phyloP scores from a whole-genome alignment of 1,140 invertebrate genomes.

The Dysdera silvatica region DNA sequence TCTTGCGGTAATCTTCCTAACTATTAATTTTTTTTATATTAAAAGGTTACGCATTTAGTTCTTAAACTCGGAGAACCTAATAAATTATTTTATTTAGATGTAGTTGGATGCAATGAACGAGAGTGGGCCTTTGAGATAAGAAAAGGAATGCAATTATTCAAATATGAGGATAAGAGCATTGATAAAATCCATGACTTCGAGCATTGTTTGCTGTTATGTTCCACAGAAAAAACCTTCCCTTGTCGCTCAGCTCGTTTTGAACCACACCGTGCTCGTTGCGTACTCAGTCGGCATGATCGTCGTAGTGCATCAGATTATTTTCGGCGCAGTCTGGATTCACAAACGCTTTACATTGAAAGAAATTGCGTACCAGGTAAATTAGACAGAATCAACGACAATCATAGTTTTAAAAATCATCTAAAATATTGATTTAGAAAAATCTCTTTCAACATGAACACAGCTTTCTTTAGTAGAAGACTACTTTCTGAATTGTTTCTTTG shows the following conservation, averaged over 20 bases:
- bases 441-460: neutral
- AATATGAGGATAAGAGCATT: conserved; percentile 14
- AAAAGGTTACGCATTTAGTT: too few relatives aligned
- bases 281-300: conserved; percentile 42
- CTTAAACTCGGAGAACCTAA: neutral
- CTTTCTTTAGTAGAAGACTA: neutral
- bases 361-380: conserved; percentile 42
- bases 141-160: conserved; percentile 6
- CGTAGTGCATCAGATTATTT: conserved; percentile 41
- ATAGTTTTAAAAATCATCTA: neutral
- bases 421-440: neutral
- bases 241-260: conserved; percentile 48
- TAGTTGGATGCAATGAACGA: conserved; percentile 3
- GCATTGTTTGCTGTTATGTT: conserved; percentile 3
- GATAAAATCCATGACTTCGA: neutral
- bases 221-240: neutral
- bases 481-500: neutral
- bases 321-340: conserved; percentile 37
- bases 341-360: conserved; percentile 46
- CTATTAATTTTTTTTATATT: too few relatives aligned
- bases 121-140: conserved; percentile 21
- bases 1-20: too few relatives aligned
- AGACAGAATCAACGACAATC: neutral
- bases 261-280: conserved; percentile 39
- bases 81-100: neutral